These are phyloP conservation scores for Hippoglossus hippoglossus DNA, from an alignment of 2,797 vertebrate genomes.

Conservation along the genomic window DNA sequence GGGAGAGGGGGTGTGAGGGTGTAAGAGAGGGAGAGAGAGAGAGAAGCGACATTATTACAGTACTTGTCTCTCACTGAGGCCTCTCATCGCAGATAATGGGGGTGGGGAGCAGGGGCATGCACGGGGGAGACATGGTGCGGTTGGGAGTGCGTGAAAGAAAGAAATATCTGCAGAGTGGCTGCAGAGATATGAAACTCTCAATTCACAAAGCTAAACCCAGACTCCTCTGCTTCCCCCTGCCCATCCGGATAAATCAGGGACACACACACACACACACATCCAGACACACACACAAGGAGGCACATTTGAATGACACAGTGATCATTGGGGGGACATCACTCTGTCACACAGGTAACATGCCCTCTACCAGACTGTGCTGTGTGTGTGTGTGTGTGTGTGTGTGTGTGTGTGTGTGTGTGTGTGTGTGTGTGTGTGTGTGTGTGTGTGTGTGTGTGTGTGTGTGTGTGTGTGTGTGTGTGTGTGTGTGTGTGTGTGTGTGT, in stretches of 20 bases:
- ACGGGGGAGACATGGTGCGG: conserved; percentile 27
- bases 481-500: too few relatives aligned
- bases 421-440: not conserved
- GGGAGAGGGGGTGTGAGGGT: not conserved
- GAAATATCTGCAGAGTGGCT: conserved; percentile 44
- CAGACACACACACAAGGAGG: conserved; percentile 28
- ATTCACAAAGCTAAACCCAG: conserved; percentile 22
- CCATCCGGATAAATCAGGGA: conserved; percentile 5
- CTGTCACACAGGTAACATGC: conserved; percentile 11
- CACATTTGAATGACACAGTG: conserved; percentile 24
- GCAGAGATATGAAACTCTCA: conserved; percentile 48
- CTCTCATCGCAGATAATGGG: conserved; percentile 71
- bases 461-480: not conserved
- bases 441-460: not conserved
- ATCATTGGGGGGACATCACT: conserved; percentile 24
- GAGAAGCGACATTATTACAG: conserved; percentile 55
- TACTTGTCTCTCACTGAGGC: conserved; percentile 56
- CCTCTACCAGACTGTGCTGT: not conserved
- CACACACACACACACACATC: conserved; percentile 23
- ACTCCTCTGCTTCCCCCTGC: conserved; percentile 18
- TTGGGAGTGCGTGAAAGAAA: conserved; percentile 19
- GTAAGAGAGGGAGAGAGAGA: conserved; percentile 17
- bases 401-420: not conserved
- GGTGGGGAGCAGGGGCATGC: conserved; percentile 35
- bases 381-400: not conserved